These are phyloP conservation scores for Pelvicachromis taeniatus DNA, from an alignment of 2,113 vertebrate species.

Conservation along the genomic window DNA sequence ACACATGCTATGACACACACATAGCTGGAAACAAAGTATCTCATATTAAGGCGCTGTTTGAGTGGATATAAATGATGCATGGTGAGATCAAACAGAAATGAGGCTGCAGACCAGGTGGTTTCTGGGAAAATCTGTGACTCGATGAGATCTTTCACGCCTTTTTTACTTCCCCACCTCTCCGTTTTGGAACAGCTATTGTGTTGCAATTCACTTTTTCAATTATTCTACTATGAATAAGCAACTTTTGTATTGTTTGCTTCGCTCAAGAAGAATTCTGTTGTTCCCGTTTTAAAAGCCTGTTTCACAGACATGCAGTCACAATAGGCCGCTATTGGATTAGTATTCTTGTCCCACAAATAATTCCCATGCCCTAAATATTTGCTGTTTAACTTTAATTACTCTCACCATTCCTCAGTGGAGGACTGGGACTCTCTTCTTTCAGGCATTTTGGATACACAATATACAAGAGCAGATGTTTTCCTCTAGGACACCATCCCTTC, in stretches of 20 bases:
- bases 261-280: neutral
- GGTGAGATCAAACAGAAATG: constrained; percentile 35
- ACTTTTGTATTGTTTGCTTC: neutral
- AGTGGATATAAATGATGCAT: constrained; percentile 20
- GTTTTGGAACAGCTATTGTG: neutral
- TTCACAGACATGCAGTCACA: neutral
- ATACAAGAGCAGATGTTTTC: constrained; percentile 31
- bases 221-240: neutral
- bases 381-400: constrained; percentile 21
- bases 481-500: neutral
- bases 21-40: constrained; percentile 14
- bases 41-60: constrained; percentile 15
- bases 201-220: neutral
- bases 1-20: neutral
- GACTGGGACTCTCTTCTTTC: neutral
- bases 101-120: constrained; percentile 23
- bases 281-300: neutral
- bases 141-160: fast-evolving
- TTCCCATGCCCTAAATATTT: neutral
- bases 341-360: constrained; percentile 11
- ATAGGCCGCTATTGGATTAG: neutral
- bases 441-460: neutral
- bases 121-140: neutral
- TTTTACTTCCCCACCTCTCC: neutral
- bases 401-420: neutral